Evolutionary conservation across 2,888 invertebrate genomes (phyloP).

Genomic region (Shargacucullia verbasci): DNA sequence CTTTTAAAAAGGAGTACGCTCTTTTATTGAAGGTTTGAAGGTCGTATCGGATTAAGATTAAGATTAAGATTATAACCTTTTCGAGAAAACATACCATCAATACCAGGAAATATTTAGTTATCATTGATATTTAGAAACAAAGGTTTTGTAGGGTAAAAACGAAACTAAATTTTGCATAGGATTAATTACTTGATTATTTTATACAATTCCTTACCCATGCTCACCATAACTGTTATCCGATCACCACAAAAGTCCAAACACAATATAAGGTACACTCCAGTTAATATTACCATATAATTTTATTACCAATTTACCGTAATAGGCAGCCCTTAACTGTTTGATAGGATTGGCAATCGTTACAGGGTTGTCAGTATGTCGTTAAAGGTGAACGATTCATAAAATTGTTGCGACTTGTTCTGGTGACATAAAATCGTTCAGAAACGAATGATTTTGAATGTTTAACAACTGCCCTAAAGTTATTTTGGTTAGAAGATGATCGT

Average conservation of each 20-base stretch:
- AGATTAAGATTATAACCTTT: too few species aligned
- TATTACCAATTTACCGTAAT: conserved; percentile 64
- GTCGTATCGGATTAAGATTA: too few species aligned
- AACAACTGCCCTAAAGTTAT: background rate
- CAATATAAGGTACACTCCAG: conserved; percentile 38
- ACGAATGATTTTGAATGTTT: conserved; percentile 39
- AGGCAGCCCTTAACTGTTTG: conserved; percentile 58
- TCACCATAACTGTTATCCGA: conserved; percentile 16
- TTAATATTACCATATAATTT: conserved; percentile 64
- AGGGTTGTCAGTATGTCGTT: conserved; percentile 54
- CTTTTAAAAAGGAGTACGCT: too few species aligned
- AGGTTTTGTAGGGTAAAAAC: too few species aligned
- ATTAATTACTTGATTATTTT: too few species aligned
- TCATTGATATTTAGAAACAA: too few species aligned
- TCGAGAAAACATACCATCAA: too few species aligned
- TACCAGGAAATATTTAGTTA: too few species aligned
- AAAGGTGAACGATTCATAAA: conserved; percentile 60
- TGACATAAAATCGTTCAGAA: conserved; percentile 43
- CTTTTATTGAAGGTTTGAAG: too few species aligned
- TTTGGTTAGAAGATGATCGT: background rate
- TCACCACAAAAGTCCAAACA: conserved; percentile 20
- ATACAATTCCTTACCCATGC: background rate
- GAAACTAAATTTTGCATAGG: background rate
- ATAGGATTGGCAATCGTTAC: conserved; percentile 65
- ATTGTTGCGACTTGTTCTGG: conserved; percentile 46